Percentiles rank a stretch among this genome's conserved stretches.
phyloP scores from a whole-genome alignment of 1,140 invertebrate genomes.

The Platorchestia sp. region DNA sequence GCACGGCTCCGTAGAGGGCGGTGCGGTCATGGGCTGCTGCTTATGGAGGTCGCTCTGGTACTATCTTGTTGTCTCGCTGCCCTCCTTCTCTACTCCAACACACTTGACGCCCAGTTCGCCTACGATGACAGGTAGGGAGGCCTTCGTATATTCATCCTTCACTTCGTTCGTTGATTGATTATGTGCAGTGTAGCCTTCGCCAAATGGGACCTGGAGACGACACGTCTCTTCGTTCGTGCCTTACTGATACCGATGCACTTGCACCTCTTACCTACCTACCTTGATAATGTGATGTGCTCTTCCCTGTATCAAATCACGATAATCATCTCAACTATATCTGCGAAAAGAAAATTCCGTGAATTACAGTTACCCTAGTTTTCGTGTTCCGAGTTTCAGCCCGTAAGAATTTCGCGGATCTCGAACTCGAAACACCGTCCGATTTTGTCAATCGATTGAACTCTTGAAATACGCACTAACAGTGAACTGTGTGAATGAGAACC shows the following conservation, averaged over 20 bases:
- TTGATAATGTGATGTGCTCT: neutral
- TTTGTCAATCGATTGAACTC: neutral
- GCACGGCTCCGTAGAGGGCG: conserved; percentile 34
- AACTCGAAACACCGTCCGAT: neutral
- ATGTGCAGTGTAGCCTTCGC: conserved; percentile 5
- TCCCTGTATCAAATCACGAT: neutral
- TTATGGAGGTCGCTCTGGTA: conserved; percentile 67
- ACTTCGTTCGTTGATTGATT: conserved; percentile 3
- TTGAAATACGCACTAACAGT: neutral
- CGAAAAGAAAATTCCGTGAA: neutral
- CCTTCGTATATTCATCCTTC: neutral
- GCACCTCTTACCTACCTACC: neutral
- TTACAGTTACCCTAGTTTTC: neutral
- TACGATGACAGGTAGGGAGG: conserved; percentile 69
- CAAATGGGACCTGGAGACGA: neutral
- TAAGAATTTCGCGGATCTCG: neutral
- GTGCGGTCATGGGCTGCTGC: conserved; percentile 42
- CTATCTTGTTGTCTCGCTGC: conserved; percentile 67
- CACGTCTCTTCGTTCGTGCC: neutral
- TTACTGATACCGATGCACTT: neutral
- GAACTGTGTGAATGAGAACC: neutral
- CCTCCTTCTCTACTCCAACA: conserved; percentile 69
- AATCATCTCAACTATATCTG: neutral
- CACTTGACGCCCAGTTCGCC: conserved; percentile 69
- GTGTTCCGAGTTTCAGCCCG: neutral